Percentiles rank a stretch among this genome's conserved stretches.
Conservation (phyloP, 2,113 vertebrate species). For the Pagrus major region DNA sequence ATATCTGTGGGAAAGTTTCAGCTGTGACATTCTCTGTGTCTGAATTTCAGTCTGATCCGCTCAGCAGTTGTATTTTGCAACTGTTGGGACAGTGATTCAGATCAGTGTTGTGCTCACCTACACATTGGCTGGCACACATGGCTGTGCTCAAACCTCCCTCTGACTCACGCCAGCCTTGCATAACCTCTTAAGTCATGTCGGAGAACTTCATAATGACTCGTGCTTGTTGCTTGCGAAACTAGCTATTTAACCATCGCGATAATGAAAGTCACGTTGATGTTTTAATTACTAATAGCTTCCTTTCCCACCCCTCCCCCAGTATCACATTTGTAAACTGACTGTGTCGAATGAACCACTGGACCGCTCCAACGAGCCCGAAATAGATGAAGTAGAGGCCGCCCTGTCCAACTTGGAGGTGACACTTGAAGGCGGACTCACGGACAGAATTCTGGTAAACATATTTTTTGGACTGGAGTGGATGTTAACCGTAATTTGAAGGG, state of each 20-base stretch:
- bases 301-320: constrained; percentile 87
- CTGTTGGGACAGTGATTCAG: constrained; percentile 44
- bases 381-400: constrained; percentile 96
- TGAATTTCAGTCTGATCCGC: constrained; percentile 5
- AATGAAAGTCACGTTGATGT: neutral
- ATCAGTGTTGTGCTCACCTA: constrained; percentile 50
- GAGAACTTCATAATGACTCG: constrained; percentile 15
- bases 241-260: neutral
- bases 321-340: constrained; percentile 94
- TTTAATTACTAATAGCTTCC: no score
- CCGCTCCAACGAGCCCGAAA: constrained; percentile 87
- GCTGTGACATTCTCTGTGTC: neutral
- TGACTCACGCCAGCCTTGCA: constrained; percentile 58
- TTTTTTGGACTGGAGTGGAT: neutral
- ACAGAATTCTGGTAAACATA: constrained; percentile 88
- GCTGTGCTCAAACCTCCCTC: constrained; percentile 36
- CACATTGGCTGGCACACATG: constrained; percentile 41
- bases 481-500: constrained; percentile 28
- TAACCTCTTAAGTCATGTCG: constrained; percentile 37
- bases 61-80: constrained; percentile 47
- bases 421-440: constrained; percentile 89
- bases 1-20: neutral
- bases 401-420: constrained; percentile 95
- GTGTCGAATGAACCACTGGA: constrained; percentile 86
- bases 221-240: neutral